A percentile compares a stretch with the other conserved stretches of the same genome.
phyloP scores from a whole-genome alignment of 1,140 invertebrate species.

The Triops longicaudatus region DNA sequence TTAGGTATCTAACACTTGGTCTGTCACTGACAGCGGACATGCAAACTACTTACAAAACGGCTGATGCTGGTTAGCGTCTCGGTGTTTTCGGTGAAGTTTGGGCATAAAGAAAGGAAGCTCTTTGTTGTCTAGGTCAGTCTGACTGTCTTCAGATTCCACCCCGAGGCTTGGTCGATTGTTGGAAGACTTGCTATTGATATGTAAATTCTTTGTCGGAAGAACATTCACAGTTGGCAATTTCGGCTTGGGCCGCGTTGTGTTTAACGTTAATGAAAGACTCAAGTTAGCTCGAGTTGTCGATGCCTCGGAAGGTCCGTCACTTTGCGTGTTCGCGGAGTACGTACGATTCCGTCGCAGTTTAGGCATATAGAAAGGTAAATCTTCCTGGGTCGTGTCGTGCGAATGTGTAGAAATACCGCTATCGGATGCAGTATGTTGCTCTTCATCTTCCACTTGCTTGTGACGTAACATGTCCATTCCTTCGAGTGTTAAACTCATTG shows the following conservation, averaged over 20 bases:
- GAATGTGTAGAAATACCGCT: constrained; percentile 13
- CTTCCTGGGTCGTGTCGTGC: constrained; percentile 8
- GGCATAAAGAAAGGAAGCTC: background rate
- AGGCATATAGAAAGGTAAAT: constrained; percentile 21
- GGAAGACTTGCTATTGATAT: constrained; percentile 3
- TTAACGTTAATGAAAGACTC: constrained; percentile 22
- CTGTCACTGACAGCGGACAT: background rate
- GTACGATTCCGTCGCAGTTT: constrained; percentile 19
- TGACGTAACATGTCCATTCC: constrained; percentile 8
- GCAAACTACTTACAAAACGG: background rate
- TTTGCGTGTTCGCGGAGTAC: background rate
- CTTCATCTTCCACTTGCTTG: background rate
- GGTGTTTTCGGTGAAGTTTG: background rate
- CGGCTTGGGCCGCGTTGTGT: background rate
- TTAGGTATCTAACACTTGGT: background rate
- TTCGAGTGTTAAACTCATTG: background rate
- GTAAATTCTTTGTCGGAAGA: constrained; percentile 17
- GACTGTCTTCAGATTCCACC: background rate
- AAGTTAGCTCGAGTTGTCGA: background rate
- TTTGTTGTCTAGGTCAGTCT: background rate
- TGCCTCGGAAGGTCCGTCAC: background rate
- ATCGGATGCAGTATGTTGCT: constrained; percentile 11
- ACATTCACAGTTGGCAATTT: background rate
- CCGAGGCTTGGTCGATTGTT: constrained; percentile 16
- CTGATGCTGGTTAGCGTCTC: background rate